A percentile compares a stretch with the other conserved stretches of the same genome.
Conservation (phyloP, 1,140 invertebrate species). For the Globodera rostochiensis region DNA sequence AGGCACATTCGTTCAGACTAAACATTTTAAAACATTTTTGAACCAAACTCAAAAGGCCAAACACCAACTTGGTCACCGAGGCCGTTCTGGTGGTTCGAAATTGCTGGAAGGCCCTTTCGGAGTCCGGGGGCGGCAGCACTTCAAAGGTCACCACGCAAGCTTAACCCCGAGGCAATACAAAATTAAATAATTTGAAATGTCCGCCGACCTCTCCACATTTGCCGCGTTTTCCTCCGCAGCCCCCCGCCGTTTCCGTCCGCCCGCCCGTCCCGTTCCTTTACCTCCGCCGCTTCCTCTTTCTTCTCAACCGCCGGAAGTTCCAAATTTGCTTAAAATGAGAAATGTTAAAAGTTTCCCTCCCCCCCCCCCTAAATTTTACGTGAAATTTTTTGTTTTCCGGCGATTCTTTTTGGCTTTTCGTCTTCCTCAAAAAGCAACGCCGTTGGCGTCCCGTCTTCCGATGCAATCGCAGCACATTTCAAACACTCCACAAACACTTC, state of each 20-base stretch:
- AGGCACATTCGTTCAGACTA: constrained; percentile 54
- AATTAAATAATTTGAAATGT: background rate
- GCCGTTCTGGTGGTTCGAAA: constrained; percentile 22
- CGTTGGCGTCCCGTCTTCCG: background rate
- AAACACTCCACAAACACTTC: constrained; percentile 2
- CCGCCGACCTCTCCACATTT: constrained; percentile 25
- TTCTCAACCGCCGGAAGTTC: background rate
- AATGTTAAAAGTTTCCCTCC: background rate
- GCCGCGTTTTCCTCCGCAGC: constrained; percentile 7
- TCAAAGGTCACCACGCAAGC: constrained; percentile 36
- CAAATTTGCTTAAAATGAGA: background rate
- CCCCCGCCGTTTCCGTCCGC: background rate
- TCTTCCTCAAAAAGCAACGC: background rate
- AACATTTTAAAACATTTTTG: background rate
- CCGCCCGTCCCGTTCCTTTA: background rate
- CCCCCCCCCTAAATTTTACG: background rate
- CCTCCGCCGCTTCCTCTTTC: background rate
- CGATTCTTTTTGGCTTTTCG: background rate
- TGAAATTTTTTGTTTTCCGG: background rate
- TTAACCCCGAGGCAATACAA: background rate
- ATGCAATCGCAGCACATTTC: background rate
- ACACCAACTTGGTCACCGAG: constrained; percentile 26
- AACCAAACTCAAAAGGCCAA: background rate
- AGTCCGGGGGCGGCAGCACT: constrained; percentile 2
- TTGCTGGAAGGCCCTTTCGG: constrained; percentile 10